Evolutionary conservation across 2,888 invertebrate genomes (phyloP), one percentile per base, ranked within the genome.

Genomic region (Rhyacophila evoluta): DNA sequence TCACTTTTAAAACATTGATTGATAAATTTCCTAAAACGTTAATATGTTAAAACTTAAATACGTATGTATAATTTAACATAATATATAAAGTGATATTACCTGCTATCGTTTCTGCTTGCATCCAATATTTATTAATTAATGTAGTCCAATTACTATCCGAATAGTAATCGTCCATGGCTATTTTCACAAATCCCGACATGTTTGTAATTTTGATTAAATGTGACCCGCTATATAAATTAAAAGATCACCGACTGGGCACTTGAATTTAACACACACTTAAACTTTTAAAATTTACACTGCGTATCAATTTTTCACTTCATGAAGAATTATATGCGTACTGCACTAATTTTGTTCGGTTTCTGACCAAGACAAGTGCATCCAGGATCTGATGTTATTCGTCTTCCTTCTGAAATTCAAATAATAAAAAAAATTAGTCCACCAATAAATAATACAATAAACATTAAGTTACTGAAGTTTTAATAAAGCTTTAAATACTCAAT

Each of bases 41-140:
- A n/a, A n/a, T n/a, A n/a, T n/a, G n/a, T n/a, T n/a, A n/a, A n/a
- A n/a, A n/a, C n/a, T n/a, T n/a, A n/a, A n/a, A n/a, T n/a, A n/a
- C n/a, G n/a, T n/a, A n/a, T n/a, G n/a, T n/a, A n/a, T n/a, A n/a
- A n/a, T n/a, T n/a, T n/a, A n/a, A n/a, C n/a, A n/a, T n/a, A n/a
- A n/a, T n/a, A n/a, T n/a, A n/a, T 33, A 33, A 33, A 38, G 10
- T 3, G 11, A 38, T 8, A 38, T 88, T 89, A 95, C 95, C 95
- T 87, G 94, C 94, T 83, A 94, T 93, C 86, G 92, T 91, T 85
- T 94, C 94, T 41, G 94, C 92, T 83, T 94, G 89, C 85, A 92
- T 91, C 88, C 93, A 93, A 85, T 94, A 94, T 86, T 93, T 92
- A 84, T 93, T 92, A 72, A 93, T 90, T 81, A 92, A 89, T 72